Evolutionary conservation across 2,113 vertebrate genomes (phyloP).

Genomic region (Bombycilla garrulus): DNA sequence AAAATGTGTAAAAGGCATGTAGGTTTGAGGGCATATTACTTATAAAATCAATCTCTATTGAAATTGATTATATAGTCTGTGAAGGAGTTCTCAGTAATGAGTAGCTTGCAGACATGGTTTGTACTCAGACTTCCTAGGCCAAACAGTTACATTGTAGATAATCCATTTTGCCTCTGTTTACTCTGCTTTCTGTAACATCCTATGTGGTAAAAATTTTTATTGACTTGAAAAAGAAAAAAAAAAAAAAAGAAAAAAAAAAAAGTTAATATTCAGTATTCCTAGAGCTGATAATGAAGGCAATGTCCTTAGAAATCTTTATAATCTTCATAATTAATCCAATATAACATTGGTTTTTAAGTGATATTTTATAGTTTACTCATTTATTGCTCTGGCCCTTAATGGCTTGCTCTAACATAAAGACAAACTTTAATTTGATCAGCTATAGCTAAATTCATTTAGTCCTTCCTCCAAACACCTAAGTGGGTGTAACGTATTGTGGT

Average conservation of each 20-base stretch:
- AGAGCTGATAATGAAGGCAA: neutral
- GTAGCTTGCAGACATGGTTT: neutral
- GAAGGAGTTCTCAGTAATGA: neutral
- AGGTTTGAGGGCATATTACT: neutral
- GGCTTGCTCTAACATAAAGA: neutral
- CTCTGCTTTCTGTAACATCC: neutral
- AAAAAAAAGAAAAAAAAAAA: too few relatives aligned
- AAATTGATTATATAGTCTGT: slow-evolving; percentile 15
- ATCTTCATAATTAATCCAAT: neutral
- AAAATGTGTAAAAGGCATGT: neutral
- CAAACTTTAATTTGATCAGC: slow-evolving; percentile 3
- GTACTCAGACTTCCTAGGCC: neutral
- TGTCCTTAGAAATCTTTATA: neutral
- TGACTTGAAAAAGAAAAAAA: neutral
- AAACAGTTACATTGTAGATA: neutral
- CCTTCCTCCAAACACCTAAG: neutral
- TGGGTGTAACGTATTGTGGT: neutral
- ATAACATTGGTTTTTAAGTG: neutral
- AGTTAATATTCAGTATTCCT: neutral
- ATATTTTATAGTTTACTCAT: neutral
- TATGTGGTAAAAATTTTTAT: neutral
- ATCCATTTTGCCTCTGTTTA: neutral
- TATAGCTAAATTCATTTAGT: slow-evolving; percentile 11
- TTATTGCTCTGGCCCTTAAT: neutral
- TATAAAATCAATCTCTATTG: neutral